Base-by-base conservation (phyloP, 2,113 vertebrate genomes). In the Tyrannus savana region DNA sequence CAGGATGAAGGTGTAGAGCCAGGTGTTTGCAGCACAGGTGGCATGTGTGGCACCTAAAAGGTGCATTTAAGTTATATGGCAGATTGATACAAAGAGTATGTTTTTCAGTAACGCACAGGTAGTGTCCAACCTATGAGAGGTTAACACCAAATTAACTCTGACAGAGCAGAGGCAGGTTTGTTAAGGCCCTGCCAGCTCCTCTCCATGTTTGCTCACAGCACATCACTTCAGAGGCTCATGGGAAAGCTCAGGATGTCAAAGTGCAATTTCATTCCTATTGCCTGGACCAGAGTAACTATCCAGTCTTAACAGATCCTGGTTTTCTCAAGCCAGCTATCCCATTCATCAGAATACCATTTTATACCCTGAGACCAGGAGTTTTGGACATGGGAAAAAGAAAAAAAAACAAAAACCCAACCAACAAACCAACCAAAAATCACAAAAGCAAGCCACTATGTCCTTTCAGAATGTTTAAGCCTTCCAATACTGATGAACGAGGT, bases 351-450 rank as follows among this genome's bases (percentile, higher is more conserved):
- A 94, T 56, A 60, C 2, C 6, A 72, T 84, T 77, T 90, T 81
- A 84, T 81, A 89, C 66, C 68, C 77, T 84, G 91, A 94, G 83
- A 97, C 42, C 76, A 66, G 79, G 56, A 75, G 64, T 78, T 93
- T 42, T 67, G 42, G 49, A 75, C 33, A 78, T 30, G 9, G 50
- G 15, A 60, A 52, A 73, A 50, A 25, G 4, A 1, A n/a, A 37
- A 50, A 47, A 52, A 52, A n/a, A 62, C 23, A 63, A 15, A 23
- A 56, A 35, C 2, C n/a, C 30, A 31, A 12, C 2, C 41, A 49
- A 49, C 49, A 49, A 49, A 49, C 55, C 76, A 77, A 28, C 14
- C 4, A 69, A 69, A 76, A 23, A 3, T 9, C 16, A 76, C 27
- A 64, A 58, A 74, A 59, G 47, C 55, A 89, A 88, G n/a, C 59